Conservation (phyloP, 2,113 vertebrate genomes). For the Cervus canadensis region DNA sequence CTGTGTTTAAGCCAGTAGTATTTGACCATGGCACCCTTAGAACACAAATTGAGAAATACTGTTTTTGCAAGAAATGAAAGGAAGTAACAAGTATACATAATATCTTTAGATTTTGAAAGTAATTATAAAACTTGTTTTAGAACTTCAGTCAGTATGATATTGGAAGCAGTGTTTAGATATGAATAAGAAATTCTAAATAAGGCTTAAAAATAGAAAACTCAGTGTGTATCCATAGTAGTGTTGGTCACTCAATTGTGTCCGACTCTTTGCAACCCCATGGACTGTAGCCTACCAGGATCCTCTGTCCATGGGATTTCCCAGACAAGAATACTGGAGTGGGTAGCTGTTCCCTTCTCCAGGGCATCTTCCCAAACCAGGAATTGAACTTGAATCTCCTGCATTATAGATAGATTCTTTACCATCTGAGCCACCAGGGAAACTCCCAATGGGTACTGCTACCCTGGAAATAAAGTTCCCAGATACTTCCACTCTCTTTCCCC, state of each 20-base stretch:
- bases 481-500: not conserved
- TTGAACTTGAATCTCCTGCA: not conserved
- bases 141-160: not conserved
- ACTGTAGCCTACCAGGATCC: not conserved
- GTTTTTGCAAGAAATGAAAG: not conserved
- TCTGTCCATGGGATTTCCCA: not conserved
- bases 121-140: slow-evolving; percentile 4
- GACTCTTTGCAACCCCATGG: not conserved
- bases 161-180: not conserved
- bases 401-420: not conserved
- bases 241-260: not conserved
- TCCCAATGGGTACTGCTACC: not conserved
- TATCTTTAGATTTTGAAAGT: not conserved
- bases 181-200: not conserved
- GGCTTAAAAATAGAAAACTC: not conserved
- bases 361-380: not conserved
- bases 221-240: not conserved
- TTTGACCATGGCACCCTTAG: not conserved
- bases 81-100: not conserved
- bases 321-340: not conserved
- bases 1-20: not conserved
- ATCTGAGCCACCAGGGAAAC: not conserved
- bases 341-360: not conserved
- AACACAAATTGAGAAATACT: not conserved
- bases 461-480: not conserved